These are phyloP conservation scores for Chironomus tepperi DNA, from an alignment of 1,140 invertebrate genomes.

Conservation along the genomic window DNA sequence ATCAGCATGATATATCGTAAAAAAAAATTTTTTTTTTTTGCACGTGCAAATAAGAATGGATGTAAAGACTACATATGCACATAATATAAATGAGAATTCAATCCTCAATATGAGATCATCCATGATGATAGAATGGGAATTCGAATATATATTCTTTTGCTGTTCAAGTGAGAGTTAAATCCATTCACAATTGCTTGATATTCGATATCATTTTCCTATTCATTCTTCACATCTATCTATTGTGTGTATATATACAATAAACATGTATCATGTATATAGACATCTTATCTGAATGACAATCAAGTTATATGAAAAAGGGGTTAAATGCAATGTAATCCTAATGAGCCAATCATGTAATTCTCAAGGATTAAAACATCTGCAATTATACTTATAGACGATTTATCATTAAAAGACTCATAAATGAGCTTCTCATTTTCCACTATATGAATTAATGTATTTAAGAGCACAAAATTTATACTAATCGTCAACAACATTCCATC, in stretches of 20 bases:
- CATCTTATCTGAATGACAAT: too few relatives aligned
- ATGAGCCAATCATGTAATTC: slow-evolving; percentile 4
- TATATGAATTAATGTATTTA: too few relatives aligned
- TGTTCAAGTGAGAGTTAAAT: not conserved
- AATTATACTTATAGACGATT: too few relatives aligned
- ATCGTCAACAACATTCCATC: too few relatives aligned
- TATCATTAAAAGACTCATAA: too few relatives aligned
- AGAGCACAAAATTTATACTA: too few relatives aligned
- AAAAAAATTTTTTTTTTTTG: too few relatives aligned
- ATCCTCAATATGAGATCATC: not conserved
- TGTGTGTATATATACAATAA: too few relatives aligned
- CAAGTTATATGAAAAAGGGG: too few relatives aligned
- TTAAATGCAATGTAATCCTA: not conserved
- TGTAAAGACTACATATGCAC: not conserved
- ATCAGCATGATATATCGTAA: slow-evolving; percentile 13
- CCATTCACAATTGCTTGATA: slow-evolving; percentile 1
- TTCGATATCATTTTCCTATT: not conserved
- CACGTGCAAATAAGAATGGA: slow-evolving; percentile 2
- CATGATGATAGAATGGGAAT: not conserved
- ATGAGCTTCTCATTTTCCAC: too few relatives aligned
- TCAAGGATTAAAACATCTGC: not conserved
- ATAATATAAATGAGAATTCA: not conserved
- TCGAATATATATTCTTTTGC: not conserved
- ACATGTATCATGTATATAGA: too few relatives aligned
- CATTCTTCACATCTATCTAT: not conserved